A percentile compares a stretch with the other conserved stretches of the same genome.
Evolutionary conservation across 2,888 invertebrate genomes (phyloP).

Genomic region (Andrena flavipes): DNA sequence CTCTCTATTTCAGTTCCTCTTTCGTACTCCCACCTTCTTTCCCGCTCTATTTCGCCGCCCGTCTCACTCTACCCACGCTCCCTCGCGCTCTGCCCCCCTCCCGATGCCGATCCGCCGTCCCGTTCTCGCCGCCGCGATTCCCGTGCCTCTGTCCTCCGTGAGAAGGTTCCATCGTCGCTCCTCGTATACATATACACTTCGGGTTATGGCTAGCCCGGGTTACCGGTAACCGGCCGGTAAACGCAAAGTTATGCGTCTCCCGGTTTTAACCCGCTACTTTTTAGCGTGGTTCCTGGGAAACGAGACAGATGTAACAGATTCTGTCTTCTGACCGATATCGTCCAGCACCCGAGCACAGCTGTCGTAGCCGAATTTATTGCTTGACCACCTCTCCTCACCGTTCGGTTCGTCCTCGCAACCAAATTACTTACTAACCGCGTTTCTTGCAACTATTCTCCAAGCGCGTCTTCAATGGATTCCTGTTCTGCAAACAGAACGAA

Average conservation of each 20-base stretch:
- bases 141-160: constrained; percentile 19
- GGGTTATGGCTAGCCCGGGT: constrained; percentile 49
- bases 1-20: constrained; percentile 51
- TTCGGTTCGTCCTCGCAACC: neutral
- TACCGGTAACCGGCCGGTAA: constrained; percentile 54
- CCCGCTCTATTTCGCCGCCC: constrained; percentile 36
- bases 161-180: constrained; percentile 36
- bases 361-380: constrained; percentile 11
- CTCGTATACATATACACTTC: constrained; percentile 5
- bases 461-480: neutral
- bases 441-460: neutral
- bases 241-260: constrained; percentile 56
- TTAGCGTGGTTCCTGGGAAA: constrained; percentile 31
- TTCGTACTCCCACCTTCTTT: constrained; percentile 35
- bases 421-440: too few species aligned
- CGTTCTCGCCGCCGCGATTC: constrained; percentile 7
- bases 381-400: neutral
- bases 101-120: neutral
- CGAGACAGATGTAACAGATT: constrained; percentile 27
- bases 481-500: neutral
- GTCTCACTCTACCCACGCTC: constrained; percentile 15
- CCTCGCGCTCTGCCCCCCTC: constrained; percentile 9
- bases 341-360: neutral
- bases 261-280: constrained; percentile 44
- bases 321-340: neutral